Evolutionary conservation across 30 jellyfish, hydroid and myxozoan species (phyloP), one percentile per base, ranked within the genome.

Genomic region (Pelagia noctiluca): DNA sequence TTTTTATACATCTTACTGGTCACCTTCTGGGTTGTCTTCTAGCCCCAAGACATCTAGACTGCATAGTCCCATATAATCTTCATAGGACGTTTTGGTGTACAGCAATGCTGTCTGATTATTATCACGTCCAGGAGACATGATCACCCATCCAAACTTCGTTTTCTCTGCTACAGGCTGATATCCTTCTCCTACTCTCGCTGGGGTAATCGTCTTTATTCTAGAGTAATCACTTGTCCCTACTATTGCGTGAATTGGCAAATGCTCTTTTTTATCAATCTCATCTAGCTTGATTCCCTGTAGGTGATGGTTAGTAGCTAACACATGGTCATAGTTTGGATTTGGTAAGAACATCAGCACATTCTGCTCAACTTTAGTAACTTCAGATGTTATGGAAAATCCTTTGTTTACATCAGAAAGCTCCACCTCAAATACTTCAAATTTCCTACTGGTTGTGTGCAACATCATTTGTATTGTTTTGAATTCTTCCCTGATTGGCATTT

Each of bases 241-340:
- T 23, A 48, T 31, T 7, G 36, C 83, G 24, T 71, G 83, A 37
- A 71, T 52, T 2, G 83, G 83, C 76, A 71, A 24, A 48, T 2
- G 35, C 33, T 24, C 66, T 47, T 69, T 66, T 42, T 22, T 60
- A 73, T 82, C 97, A 18, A 28, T 38, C 47, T 88, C 87, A 22
- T 69, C 91, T 75, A 80, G 26, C 19, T 13, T 18, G 24, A 81
- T 76, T 49, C 96, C 96, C 3, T 32, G 23, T 16, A 82, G 72
- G 46, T 88, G 97, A 29, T 26, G n/a, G 88, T 80, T 46, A 25
- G 33, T 50, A 19, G 2, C 47, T 13, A 46, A 66, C 38, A 81
- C 38, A 22, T 75, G 22, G 4, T 11, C 36, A 23, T 52, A 52
- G 12, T 76, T 38, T 66, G 91, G 92, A 57, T 54, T 75, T 3